Conservation (phyloP, 2,888 invertebrate genomes). For the Erebia palarica region DNA sequence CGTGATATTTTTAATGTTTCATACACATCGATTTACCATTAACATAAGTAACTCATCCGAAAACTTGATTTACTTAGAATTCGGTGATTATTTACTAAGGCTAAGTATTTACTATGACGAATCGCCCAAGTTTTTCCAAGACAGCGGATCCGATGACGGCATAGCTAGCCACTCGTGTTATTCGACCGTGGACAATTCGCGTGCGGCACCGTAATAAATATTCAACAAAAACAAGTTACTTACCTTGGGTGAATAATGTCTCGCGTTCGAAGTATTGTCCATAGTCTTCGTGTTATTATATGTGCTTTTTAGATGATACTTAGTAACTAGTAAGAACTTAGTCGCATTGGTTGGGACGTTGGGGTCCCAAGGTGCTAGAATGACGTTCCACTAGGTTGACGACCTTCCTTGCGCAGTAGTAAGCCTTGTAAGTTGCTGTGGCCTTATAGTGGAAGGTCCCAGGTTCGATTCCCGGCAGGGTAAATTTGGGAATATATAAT, state of each 20-base stretch:
- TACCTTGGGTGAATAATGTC: constrained; percentile 31
- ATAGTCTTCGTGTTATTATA: constrained; percentile 4
- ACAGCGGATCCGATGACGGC: constrained; percentile 25
- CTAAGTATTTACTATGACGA: constrained; percentile 19
- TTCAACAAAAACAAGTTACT: constrained; percentile 30
- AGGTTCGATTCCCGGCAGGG: too few species aligned
- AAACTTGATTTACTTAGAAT: constrained; percentile 1
- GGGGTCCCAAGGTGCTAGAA: too few species aligned
- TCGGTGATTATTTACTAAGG: constrained; percentile 4
- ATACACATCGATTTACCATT: not conserved
- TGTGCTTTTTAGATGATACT: not conserved
- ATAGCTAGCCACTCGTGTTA: constrained; percentile 17
- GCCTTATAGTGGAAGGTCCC: too few species aligned
- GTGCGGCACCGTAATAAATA: constrained; percentile 24
- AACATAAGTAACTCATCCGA: not conserved
- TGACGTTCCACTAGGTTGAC: too few species aligned
- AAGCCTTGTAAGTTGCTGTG: too few species aligned
- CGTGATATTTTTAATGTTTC: too few species aligned
- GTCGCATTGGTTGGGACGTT: too few species aligned
- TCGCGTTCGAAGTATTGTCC: constrained; percentile 12
- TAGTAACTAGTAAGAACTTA: too few species aligned
- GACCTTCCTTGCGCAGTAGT: too few species aligned
- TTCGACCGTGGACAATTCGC: constrained; percentile 21
- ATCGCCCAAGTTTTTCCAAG: constrained; percentile 16
- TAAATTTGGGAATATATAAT: too few species aligned